A percentile compares a stretch with the other conserved stretches of the same genome.
phyloP scores from a whole-genome alignment of 2,113 vertebrate genomes.

The Sula dactylatra region DNA sequence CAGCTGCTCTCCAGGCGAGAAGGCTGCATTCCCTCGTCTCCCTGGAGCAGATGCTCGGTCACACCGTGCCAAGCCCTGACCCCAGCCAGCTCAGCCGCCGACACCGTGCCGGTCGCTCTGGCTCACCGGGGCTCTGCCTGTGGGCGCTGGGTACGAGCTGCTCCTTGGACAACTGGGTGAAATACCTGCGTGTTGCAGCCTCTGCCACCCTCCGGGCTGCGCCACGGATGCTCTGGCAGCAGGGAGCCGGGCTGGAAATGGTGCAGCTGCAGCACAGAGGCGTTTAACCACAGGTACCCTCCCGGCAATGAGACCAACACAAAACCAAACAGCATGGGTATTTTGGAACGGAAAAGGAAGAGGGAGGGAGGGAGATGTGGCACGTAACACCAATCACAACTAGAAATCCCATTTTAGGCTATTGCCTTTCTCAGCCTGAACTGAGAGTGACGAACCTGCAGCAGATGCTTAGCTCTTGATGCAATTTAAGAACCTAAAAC shows the following conservation, averaged over 20 bases:
- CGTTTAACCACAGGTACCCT: neutral
- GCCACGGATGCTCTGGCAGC: neutral
- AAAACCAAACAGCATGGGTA: neutral
- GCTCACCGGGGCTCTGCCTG: too few species aligned
- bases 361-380: neutral
- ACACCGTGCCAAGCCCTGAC: neutral
- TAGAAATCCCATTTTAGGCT: neutral
- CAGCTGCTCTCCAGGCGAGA: neutral
- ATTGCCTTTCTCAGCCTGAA: neutral
- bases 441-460: too few species aligned
- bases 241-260: neutral
- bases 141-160: neutral
- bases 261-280: neutral
- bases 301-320: neutral
- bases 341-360: neutral
- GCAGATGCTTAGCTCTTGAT: neutral
- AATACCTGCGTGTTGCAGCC: neutral
- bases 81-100: neutral
- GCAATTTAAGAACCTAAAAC: neutral
- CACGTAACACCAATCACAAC: neutral
- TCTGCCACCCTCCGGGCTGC: neutral
- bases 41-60: neutral
- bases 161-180: neutral
- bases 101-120: too few species aligned
- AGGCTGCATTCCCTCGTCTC: neutral